Percentiles rank a stretch among this genome's conserved stretches.
These are phyloP conservation scores for Aurelia sp. DNA, from an alignment of 30 jellyfish, hydroid and myxozoan species.

Conservation along the genomic window DNA sequence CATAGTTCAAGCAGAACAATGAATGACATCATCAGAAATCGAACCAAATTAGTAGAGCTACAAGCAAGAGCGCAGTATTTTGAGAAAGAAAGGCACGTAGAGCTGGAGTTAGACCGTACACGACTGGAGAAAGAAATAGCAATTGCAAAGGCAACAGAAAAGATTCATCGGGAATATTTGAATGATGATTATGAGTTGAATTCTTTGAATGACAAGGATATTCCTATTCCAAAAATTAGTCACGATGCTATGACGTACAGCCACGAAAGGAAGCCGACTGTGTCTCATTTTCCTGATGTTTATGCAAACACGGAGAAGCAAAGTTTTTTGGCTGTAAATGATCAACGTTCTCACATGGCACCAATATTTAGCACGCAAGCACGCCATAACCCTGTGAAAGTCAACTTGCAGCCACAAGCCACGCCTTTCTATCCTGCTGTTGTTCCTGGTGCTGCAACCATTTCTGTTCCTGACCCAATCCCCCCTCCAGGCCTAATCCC, in stretches of 20 bases:
- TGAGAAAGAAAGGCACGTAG: conserved; percentile 2
- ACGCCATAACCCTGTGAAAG: conserved; percentile 24
- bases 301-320: conserved; percentile 19
- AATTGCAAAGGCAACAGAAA: conserved; percentile 55
- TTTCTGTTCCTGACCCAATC: conserved; percentile 35
- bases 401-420: conserved; percentile 43
- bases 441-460: conserved; percentile 34
- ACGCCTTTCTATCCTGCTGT: conserved; percentile 32
- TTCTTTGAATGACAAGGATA: conserved; percentile 33
- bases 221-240: conserved; percentile 24
- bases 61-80: conserved; percentile 8
- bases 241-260: conserved; percentile 30
- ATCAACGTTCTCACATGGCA: conserved; percentile 30
- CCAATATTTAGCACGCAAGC: conserved; percentile 42
- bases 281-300: conserved; percentile 20
- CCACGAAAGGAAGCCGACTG: conserved; percentile 35
- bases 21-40: conserved; percentile 48
- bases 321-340: conserved; percentile 17
- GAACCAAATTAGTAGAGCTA: conserved; percentile 31
- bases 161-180: conserved; percentile 45
- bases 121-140: conserved; percentile 56
- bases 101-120: conserved; percentile 47
- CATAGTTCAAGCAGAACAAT: conserved; percentile 38
- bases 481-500: conserved; percentile 30
- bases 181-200: conserved; percentile 37